Evolutionary conservation across 1,140 invertebrate genomes (phyloP), one percentile per base, ranked within the genome.

Genomic region (Aphidius ervi): DNA sequence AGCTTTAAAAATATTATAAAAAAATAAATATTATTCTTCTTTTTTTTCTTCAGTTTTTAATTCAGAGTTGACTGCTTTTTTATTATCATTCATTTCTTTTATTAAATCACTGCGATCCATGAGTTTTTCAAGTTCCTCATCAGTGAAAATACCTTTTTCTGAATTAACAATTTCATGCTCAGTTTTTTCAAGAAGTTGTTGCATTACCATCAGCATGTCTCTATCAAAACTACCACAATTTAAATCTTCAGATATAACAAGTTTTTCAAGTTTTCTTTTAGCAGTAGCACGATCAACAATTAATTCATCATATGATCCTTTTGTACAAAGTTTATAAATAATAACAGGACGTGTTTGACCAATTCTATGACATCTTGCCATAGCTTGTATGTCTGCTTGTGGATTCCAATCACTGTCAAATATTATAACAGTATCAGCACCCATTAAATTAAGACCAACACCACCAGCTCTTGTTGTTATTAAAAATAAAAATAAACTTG

Each of bases 381-480:
- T 86, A 4, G 90, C 90, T 81, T 92, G 90, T 9, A 90, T 76
- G 72, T 92, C 90, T 53, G 73, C 76, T 76, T 92, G 89, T 46
- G 89, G 89, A 79, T 91, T 89, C 82, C 83, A 92, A 75, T 91
- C 89, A 46, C 84, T 84, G 68, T 92, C 88, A 69, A 86, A 90
- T 56, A 92, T 85, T 50, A 92, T 88, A 7, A 91, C 89, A 56
- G 89, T 91, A 76, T 92, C 89, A 8, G 89, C 90, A 40, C 82
- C 80, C 8, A 84, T 84, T 9, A 92, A 76, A 76, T 92, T 92
- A 41, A 92, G 83, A 42, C 90, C 90, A 10, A 88, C 72, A 16
- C 86, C 86, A 50, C 87, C 87, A 54, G 86, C 82, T 69, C 85
- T 73, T 0, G 84, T 88, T 5, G 85, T 84, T 3, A 88, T 68